phyloP scores from a whole-genome alignment of 2,888 invertebrate genomes.

The Lasius fuliginosus region DNA sequence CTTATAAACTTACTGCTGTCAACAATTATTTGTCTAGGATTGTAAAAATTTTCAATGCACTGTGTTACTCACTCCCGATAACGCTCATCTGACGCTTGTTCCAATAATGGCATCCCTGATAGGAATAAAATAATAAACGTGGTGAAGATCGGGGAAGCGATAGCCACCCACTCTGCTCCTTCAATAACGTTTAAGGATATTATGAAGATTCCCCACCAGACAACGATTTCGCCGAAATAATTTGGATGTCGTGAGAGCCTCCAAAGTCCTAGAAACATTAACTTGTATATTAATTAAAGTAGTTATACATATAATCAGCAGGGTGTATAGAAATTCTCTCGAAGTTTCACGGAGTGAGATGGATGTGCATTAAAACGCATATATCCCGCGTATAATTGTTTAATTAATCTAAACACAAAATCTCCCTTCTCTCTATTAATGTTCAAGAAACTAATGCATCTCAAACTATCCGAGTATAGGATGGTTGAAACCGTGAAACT shows the following conservation, averaged over 20 bases:
- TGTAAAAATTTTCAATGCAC: background rate
- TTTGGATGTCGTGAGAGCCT: conserved; percentile 96
- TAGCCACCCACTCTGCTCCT: conserved; percentile 94
- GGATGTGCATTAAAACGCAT: background rate
- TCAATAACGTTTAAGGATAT: conserved; percentile 95
- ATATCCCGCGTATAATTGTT: background rate
- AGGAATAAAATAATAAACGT: conserved; percentile 95
- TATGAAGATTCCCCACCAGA: conserved; percentile 98
- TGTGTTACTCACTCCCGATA: conserved; percentile 91
- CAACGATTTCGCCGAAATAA: conserved; percentile 97
- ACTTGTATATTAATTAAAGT: background rate
- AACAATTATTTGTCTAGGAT: background rate
- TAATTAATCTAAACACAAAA: background rate
- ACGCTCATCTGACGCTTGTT: conserved; percentile 95
- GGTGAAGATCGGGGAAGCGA: conserved; percentile 95
- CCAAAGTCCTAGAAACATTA: conserved; percentile 90
- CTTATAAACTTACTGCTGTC: background rate
- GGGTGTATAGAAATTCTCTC: background rate
- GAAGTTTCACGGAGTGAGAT: background rate
- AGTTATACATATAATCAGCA: background rate
- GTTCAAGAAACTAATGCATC: background rate
- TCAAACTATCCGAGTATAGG: background rate
- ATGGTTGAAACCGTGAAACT: background rate
- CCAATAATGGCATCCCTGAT: conserved; percentile 96
- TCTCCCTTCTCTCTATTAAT: background rate